These are phyloP conservation scores for Lepidothrix coronata DNA, from an alignment of 2,113 vertebrate genomes.

Conservation along the genomic window DNA sequence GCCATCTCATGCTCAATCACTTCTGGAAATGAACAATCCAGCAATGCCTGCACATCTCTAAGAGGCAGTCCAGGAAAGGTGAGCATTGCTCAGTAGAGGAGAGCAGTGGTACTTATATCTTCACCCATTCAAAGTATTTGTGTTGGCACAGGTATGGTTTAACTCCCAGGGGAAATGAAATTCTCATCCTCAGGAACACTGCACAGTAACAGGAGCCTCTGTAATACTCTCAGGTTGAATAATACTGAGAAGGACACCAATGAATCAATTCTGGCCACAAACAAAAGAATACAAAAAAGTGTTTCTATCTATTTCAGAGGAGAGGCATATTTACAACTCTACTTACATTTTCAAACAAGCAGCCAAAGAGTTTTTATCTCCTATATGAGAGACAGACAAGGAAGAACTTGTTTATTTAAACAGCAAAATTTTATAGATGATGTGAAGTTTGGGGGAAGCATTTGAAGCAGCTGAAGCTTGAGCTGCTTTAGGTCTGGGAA, in stretches of 20 bases:
- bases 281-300: not conserved
- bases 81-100: not conserved
- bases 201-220: not conserved
- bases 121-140: not conserved
- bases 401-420: conserved; percentile 45
- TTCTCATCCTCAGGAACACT: not conserved
- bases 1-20: not conserved
- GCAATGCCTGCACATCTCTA: not conserved
- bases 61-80: not conserved
- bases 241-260: not conserved
- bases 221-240: not conserved
- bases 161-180: not conserved
- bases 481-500: not conserved
- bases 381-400: not conserved
- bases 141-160: not conserved
- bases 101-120: not conserved
- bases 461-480: conserved; percentile 23
- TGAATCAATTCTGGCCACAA: not conserved
- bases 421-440: not conserved
- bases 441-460: not conserved
- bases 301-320: not conserved
- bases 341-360: not conserved
- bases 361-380: not conserved
- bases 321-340: not conserved
- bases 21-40: not conserved